Evolutionary conservation across 2,113 vertebrate genomes (phyloP).

Genomic region (Mesembrinibis cayennensis): DNA sequence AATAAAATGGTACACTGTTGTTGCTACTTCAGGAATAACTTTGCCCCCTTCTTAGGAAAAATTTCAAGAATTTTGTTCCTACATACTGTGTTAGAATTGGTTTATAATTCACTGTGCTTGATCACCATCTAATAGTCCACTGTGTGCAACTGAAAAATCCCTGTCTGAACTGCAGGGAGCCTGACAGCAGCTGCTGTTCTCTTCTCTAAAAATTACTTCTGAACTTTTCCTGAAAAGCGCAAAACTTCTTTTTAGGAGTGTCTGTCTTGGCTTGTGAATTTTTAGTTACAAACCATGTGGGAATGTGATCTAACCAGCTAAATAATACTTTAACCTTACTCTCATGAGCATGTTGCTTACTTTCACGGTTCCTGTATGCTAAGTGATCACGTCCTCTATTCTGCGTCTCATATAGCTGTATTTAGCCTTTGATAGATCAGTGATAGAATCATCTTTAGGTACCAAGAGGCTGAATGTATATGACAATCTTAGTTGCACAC

Average conservation of each 20-base stretch:
- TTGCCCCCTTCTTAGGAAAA: not conserved
- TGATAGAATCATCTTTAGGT: not conserved
- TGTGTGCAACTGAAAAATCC: not conserved
- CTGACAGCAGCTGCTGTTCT: not conserved
- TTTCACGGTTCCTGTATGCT: not conserved
- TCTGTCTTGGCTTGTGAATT: not conserved
- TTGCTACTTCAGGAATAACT: not conserved
- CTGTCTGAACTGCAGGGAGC: not conserved
- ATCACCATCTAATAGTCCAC: not conserved
- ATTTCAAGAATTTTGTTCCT: not conserved
- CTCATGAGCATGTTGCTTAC: not conserved
- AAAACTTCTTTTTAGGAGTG: not conserved
- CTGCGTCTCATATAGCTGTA: not conserved
- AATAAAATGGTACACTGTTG: not conserved
- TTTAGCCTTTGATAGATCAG: not conserved
- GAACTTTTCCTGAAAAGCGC: not conserved
- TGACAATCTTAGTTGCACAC: not conserved
- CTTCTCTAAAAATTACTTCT: not conserved
- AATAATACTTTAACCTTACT: not conserved
- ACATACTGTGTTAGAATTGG: not conserved
- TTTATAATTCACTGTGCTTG: not conserved
- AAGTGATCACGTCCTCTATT: not conserved
- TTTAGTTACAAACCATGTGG: not conserved
- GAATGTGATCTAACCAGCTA: not conserved
- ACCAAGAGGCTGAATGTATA: not conserved